A percentile compares a stretch with the other conserved stretches of the same genome.
phyloP scores from a whole-genome alignment of 2,797 vertebrate genomes.

The Helostoma temminkii region DNA sequence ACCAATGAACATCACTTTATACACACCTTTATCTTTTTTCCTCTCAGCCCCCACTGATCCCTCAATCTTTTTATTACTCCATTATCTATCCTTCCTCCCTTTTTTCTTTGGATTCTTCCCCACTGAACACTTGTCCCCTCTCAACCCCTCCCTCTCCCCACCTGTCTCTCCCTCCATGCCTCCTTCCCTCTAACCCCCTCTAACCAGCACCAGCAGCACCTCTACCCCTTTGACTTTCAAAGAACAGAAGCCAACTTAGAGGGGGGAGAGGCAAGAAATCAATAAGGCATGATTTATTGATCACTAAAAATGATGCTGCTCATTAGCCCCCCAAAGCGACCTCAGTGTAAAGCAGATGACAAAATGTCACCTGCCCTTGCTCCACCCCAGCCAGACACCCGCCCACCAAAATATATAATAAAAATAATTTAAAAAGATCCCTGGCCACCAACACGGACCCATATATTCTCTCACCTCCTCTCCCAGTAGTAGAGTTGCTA shows the following conservation, averaged over 20 bases:
- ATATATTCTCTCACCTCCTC: background rate
- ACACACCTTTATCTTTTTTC: background rate
- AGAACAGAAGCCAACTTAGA: slow-evolving; percentile 85
- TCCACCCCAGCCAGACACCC: slow-evolving; percentile 45
- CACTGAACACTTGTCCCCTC: slow-evolving; percentile 1
- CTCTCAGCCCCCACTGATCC: background rate
- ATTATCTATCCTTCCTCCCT: background rate
- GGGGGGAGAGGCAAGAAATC: slow-evolving; percentile 76
- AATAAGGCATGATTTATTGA: slow-evolving; percentile 91
- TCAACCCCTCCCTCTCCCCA: background rate
- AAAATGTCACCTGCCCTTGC: slow-evolving; percentile 82
- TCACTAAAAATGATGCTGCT: slow-evolving; percentile 86
- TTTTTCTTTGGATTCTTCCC: slow-evolving; percentile 17
- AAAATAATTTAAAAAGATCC: slow-evolving; percentile 55
- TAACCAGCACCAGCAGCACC: background rate
- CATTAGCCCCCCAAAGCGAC: slow-evolving; percentile 88
- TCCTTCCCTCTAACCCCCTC: background rate
- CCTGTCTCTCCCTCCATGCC: background rate
- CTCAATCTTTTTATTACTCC: slow-evolving; percentile 13
- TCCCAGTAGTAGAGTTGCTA: slow-evolving; percentile 1
- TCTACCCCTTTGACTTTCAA: slow-evolving; percentile 77
- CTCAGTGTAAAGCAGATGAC: slow-evolving; percentile 85
- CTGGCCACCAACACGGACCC: slow-evolving; percentile 23
- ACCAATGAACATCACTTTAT: background rate
- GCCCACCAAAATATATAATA: slow-evolving; percentile 1